Base-by-base conservation (phyloP, 2,888 invertebrate species). In the Cetonia aurata region DNA sequence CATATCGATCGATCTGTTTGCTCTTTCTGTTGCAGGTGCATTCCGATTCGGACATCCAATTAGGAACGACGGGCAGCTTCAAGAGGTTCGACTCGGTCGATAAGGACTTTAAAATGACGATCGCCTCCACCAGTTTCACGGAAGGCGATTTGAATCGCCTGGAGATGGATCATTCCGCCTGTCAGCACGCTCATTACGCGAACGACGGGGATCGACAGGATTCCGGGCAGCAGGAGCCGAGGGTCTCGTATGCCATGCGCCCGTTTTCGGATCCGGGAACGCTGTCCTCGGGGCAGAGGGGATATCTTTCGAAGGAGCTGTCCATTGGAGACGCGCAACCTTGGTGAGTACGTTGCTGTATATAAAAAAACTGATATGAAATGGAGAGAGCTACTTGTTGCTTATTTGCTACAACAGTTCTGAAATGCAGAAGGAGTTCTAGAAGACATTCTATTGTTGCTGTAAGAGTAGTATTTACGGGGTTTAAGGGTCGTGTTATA, bases 31-130 rank as follows among this genome's bases (percentile, higher is more conserved):
- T 81, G 12, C 80, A 90, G 90, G 88, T 90, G 42, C 88, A 89
- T 76, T 90, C 90, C 0, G 90, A 90, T 72, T 89, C 90, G 1
- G 90, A 91, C 78, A 87, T 90, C 71, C 85, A 88, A 72, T 82
- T 90, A 67, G 89, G 89, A 77, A 86, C 87, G 42, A 88, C 88
- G 59, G 90, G 90, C 56, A 90, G 89, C 76, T 91, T 90, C 80
- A 89, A 89, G 77, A 86, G 90, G 48, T 91, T 91, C 79, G 90
- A 91, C 76, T 87, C 88, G 12, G 87, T 89, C 42, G 90, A 90
- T 77, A 85, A 86, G 71, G 89, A 89, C 78, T 84, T 86, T 71
- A 85, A 85, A 72, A 85, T 86, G 76, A 83, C 85, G 8, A 81
- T 86, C 48, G 85, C 86, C 73, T 85, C 85, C 12, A 84, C 85